These are phyloP conservation scores for Serinus canaria DNA, from an alignment of 2,113 vertebrate species.

Conservation along the genomic window DNA sequence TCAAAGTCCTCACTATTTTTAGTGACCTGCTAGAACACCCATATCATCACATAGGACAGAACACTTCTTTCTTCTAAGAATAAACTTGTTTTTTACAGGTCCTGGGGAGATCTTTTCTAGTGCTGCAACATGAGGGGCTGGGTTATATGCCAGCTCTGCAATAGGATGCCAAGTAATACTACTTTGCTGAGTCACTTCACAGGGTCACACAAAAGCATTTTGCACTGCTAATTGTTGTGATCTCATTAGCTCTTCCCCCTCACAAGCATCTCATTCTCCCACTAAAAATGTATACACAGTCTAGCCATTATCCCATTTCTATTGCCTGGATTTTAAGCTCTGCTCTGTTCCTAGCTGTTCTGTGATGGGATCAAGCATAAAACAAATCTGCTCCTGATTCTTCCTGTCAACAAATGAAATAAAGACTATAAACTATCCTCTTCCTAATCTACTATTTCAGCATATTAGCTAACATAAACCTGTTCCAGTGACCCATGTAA, in stretches of 20 bases:
- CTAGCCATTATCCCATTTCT: conserved; percentile 9
- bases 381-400: conserved; percentile 68
- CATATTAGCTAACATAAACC: conserved; percentile 49
- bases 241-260: conserved; percentile 29
- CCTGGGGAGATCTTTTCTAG: not conserved
- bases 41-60: not conserved
- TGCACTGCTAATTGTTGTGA: not conserved
- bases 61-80: not conserved
- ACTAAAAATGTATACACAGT: not conserved
- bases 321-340: conserved; percentile 48
- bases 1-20: not conserved
- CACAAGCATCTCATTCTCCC: conserved; percentile 13
- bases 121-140: not conserved
- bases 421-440: conserved; percentile 58
- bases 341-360: not conserved
- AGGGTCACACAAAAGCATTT: not conserved
- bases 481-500: conserved; percentile 51
- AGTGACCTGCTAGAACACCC: not conserved
- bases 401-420: conserved; percentile 66
- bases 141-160: not conserved
- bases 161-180: not conserved
- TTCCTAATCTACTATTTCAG: conserved; percentile 37
- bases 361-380: conserved; percentile 37
- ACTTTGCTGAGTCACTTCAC: not conserved
- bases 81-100: not conserved